These are phyloP conservation scores for Onchidella celtica DNA, from an alignment of 2,888 invertebrate species.

Conservation along the genomic window DNA sequence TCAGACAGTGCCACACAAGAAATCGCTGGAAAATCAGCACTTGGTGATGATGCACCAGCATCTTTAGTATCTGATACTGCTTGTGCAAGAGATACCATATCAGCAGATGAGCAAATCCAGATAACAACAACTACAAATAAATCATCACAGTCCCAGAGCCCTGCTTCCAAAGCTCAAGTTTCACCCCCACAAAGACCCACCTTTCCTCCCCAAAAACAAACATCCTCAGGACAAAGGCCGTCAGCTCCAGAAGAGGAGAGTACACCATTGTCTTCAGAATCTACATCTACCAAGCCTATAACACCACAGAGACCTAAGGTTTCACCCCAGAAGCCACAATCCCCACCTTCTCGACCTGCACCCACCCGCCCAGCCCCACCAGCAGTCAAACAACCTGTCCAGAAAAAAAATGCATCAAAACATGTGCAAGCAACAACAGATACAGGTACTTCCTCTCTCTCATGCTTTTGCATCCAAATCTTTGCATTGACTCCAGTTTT, in stretches of 20 bases:
- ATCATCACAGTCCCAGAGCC: background rate
- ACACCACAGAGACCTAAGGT: too few species aligned
- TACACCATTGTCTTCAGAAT: too few species aligned
- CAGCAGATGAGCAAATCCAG: background rate
- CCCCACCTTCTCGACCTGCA: background rate
- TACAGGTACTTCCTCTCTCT: too few species aligned
- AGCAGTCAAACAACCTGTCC: background rate
- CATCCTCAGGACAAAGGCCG: background rate
- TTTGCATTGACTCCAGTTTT: too few species aligned
- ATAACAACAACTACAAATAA: background rate
- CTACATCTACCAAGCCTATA: too few species aligned
- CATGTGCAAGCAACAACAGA: background rate
- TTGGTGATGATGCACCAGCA: background rate
- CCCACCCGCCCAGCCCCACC: background rate
- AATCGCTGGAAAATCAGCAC: too few species aligned
- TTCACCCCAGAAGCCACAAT: too few species aligned
- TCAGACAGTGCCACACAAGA: too few species aligned
- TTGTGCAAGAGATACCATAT: background rate
- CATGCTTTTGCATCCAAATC: too few species aligned
- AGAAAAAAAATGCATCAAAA: too few species aligned
- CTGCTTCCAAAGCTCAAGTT: background rate
- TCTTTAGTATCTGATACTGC: background rate
- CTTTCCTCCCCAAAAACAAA: background rate
- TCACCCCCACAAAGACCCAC: constrained; percentile 30
- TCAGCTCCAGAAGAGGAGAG: background rate